Percentiles rank a stretch among this genome's conserved stretches.
phyloP scores from a whole-genome alignment of 2,797 vertebrate genomes.

The Gallinago solitaria region DNA sequence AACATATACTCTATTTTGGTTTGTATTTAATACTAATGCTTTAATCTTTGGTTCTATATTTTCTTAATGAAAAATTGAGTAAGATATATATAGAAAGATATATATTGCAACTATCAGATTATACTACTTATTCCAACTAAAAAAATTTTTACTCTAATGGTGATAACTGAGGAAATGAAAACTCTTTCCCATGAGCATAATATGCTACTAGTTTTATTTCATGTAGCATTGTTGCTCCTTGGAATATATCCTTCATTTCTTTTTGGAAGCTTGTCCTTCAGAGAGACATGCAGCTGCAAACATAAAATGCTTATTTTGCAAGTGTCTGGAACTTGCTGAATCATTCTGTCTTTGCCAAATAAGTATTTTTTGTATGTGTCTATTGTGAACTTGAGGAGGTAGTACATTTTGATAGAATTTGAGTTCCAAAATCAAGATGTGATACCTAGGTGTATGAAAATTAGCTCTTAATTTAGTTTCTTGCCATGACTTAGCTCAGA shows the following conservation, averaged over 20 bases:
- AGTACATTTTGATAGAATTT: not conserved
- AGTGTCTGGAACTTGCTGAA: conserved; percentile 45
- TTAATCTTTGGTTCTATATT: not conserved
- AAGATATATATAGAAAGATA: not conserved
- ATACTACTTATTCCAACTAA: not conserved
- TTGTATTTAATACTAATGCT: not conserved
- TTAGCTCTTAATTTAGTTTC: conserved; percentile 2
- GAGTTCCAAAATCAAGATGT: not conserved
- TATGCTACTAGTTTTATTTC: not conserved
- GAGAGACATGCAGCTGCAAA: conserved; percentile 39
- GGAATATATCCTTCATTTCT: not conserved
- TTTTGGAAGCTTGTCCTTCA: conserved; percentile 17
- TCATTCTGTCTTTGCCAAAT: conserved; percentile 40
- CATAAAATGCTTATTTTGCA: conserved; percentile 58
- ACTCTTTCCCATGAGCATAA: not conserved
- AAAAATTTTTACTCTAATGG: not conserved
- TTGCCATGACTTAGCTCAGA: not conserved
- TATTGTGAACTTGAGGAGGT: not conserved
- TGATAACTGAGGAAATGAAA: not conserved
- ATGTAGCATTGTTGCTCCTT: not conserved
- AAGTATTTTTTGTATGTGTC: conserved; percentile 22
- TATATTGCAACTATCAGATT: not conserved
- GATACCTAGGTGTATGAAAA: conserved; percentile 9
- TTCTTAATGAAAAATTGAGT: not conserved
- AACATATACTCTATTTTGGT: not conserved